Percentiles rank a stretch among this genome's conserved stretches.
Conservation (phyloP, 2,888 invertebrate species). For the Aphidius colemani region DNA sequence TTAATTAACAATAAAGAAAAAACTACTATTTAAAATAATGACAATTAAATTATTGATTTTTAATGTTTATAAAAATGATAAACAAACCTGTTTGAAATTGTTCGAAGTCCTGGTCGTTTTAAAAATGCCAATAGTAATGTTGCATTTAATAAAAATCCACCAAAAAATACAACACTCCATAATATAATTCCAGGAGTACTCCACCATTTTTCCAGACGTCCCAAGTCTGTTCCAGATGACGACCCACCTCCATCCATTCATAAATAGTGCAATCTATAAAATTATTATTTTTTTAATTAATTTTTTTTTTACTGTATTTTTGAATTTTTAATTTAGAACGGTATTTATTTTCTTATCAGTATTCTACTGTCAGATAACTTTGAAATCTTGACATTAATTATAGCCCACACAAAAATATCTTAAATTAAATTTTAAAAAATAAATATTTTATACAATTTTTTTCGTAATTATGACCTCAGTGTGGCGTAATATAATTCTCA, state of each 20-base stretch:
- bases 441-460: too few relatives aligned
- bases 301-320: too few relatives aligned
- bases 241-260: conserved; percentile 60
- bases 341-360: too few relatives aligned
- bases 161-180: conserved; percentile 63
- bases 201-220: conserved; percentile 55
- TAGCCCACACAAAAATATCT: too few relatives aligned
- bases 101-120: conserved; percentile 73
- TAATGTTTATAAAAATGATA: conserved; percentile 29
- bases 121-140: conserved; percentile 76
- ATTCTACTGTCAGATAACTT: too few relatives aligned
- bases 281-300: too few relatives aligned
- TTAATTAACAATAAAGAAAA: not conserved
- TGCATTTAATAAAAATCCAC: conserved; percentile 74
- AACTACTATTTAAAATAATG: not conserved
- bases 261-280: conserved; percentile 50
- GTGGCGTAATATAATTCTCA: too few relatives aligned
- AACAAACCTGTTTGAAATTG: conserved; percentile 77
- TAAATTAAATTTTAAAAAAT: too few relatives aligned
- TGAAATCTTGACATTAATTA: too few relatives aligned
- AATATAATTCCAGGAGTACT: conserved; percentile 47
- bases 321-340: too few relatives aligned
- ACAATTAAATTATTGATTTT: conserved; percentile 32
- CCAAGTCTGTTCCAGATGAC: conserved; percentile 52
- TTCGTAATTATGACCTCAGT: too few relatives aligned